Percentiles rank a stretch among this genome's conserved stretches.
phyloP scores from a whole-genome alignment of 2,797 vertebrate genomes.

The Betta splendens region DNA sequence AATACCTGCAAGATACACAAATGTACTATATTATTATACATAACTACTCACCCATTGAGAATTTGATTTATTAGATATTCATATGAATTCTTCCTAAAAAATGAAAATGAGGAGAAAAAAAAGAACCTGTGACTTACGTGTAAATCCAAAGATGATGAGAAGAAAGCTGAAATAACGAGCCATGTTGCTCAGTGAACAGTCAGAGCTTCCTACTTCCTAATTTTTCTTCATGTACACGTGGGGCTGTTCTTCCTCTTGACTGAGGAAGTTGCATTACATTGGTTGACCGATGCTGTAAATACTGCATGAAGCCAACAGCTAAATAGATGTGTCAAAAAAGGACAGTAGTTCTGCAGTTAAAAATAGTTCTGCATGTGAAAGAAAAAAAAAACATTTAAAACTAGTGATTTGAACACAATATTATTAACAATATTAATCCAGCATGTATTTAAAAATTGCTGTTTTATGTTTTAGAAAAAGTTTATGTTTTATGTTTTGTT shows the following conservation, averaged over 20 bases:
- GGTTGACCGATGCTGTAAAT: neutral
- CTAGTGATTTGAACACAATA: no score
- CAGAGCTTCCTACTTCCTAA: conserved; percentile 1
- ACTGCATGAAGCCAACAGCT: neutral
- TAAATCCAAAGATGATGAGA: conserved; percentile 32
- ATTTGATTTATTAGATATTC: no score
- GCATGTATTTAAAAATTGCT: no score
- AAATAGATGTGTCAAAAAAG: no score
- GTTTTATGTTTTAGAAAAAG: no score
- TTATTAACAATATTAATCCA: no score
- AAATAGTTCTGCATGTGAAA: no score
- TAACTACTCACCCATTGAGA: no score
- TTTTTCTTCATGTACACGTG: neutral
- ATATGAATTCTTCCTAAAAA: neutral
- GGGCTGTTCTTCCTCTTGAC: neutral
- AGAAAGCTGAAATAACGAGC: conserved; percentile 15
- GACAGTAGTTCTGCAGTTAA: no score
- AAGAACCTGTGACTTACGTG: conserved; percentile 36
- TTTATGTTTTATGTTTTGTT: no score
- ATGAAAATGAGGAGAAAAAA: neutral
- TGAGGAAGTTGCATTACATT: neutral
- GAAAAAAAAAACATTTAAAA: no score
- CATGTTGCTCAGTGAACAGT: neutral
- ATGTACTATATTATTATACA: neutral
- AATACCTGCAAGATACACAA: conserved; percentile 32